Base-by-base conservation (phyloP, 2,888 invertebrate genomes). In the Scaptomyza cyrtandrae region DNA sequence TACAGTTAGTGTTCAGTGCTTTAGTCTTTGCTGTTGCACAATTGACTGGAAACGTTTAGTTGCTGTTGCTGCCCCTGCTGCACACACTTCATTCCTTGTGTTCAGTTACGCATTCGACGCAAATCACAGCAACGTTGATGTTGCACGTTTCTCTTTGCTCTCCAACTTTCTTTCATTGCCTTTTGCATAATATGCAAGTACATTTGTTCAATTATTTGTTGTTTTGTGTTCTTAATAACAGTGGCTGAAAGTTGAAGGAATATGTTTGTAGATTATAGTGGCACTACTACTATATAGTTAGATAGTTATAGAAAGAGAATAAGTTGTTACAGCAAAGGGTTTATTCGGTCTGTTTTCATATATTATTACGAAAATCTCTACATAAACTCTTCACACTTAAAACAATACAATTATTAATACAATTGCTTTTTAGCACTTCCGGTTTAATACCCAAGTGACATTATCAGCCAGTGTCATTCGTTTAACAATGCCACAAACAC, bases 21-120 rank as follows among this genome's bases (percentile, higher is more conserved):
- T 53, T 39, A 61, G 41, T 41, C 58, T 52, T 65, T 69, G 62
- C 48, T 59, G 55, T 45, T 61, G 75, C 66, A 75, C 72, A 84
- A 82, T 80, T 78, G 84, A 78, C 75, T 81, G 73, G 61, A 78
- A 81, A 68, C 65, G 64, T 64, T 70, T 48, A 65, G 56, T 46
- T 39, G 41, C 24, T 43, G 39, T 39, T 39, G 7, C 7, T 39
- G 14, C 13, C 5, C 16, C 33, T 16, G 45, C 16, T 31, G 50
- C n/a, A 11, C 37, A 27, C 45, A 52, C 5, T 3, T 29, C 59
- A 55, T 53, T 50, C 41, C 29, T 29, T 46, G 1, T 3, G 3
- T 59, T n/a, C 48, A 49, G 35, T 37, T 24, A 19, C 11, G 70
- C 57, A 16, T 31, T 39, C 29, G 33, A 24, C 60, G 31, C 54